Percentiles rank a stretch among this genome's conserved stretches.
These are phyloP conservation scores for Tiliacea aurago DNA, from an alignment of 2,888 invertebrate species.

Conservation along the genomic window DNA sequence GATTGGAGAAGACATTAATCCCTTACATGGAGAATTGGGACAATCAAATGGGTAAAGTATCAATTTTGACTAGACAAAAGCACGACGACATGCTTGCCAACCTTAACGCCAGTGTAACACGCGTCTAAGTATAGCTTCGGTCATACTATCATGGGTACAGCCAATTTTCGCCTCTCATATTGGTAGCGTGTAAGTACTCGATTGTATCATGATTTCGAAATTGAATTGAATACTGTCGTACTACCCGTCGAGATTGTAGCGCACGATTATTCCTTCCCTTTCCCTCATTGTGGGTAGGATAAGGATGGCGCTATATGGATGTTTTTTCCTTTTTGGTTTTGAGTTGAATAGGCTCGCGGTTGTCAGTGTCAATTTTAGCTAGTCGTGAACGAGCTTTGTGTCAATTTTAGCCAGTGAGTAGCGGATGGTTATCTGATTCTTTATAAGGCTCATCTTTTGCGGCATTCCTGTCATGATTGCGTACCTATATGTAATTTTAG, in stretches of 20 bases:
- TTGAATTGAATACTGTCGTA: conserved; percentile 85
- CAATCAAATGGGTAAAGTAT: too few relatives aligned
- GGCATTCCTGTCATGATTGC: conserved; percentile 81
- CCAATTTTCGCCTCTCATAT: conserved; percentile 88
- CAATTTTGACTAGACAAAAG: background rate
- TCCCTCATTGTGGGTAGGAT: conserved; percentile 56
- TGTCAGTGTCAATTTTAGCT: conserved; percentile 81
- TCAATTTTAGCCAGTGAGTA: conserved; percentile 78
- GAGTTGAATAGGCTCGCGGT: conserved; percentile 49
- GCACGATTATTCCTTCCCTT: conserved; percentile 62
- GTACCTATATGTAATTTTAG: conserved; percentile 76
- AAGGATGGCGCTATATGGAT: conserved; percentile 51
- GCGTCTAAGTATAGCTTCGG: conserved; percentile 77
- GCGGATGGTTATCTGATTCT: conserved; percentile 68
- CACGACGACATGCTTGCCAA: conserved; percentile 26
- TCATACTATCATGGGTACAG: conserved; percentile 80
- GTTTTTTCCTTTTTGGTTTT: conserved; percentile 57
- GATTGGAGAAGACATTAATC: too few relatives aligned
- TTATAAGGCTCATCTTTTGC: conserved; percentile 78
- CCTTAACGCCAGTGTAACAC: conserved; percentile 66
- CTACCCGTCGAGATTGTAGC: conserved; percentile 59
- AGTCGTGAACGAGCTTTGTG: conserved; percentile 76
- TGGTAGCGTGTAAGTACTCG: conserved; percentile 86
- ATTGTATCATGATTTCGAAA: conserved; percentile 85
- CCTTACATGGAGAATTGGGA: too few relatives aligned